These are phyloP conservation scores for Scaptomyza montana DNA, from an alignment of 1,140 invertebrate species.

Conservation along the genomic window DNA sequence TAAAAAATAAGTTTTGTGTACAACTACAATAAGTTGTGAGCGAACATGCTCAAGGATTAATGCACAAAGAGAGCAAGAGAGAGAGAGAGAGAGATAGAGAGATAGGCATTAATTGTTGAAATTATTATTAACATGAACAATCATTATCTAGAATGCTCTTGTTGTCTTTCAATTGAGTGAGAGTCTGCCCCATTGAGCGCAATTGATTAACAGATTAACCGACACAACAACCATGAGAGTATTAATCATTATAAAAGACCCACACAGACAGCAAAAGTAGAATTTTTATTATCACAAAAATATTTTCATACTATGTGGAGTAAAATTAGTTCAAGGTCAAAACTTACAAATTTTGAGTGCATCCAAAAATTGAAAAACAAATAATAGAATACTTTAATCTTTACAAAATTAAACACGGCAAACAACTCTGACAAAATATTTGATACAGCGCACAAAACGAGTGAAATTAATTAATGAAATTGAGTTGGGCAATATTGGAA, in stretches of 20 bases:
- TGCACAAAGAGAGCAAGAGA: conserved; percentile 17
- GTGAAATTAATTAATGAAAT: conserved; percentile 56
- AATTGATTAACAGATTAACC: conserved; percentile 74
- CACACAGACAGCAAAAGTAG: conserved; percentile 54
- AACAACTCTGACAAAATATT: background rate
- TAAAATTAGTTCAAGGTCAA: conserved; percentile 72
- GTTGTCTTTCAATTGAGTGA: conserved; percentile 61
- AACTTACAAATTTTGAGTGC: conserved; percentile 32
- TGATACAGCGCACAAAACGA: conserved; percentile 21
- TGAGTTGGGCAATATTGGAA: background rate
- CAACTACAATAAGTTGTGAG: conserved; percentile 10
- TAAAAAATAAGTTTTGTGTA: conserved; percentile 51
- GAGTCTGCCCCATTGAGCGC: conserved; percentile 59
- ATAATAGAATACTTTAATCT: conserved; percentile 50
- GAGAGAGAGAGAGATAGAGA: conserved; percentile 12
- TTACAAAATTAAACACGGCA: conserved; percentile 7
- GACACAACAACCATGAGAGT: conserved; percentile 16
- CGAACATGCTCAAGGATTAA: conserved; percentile 66
- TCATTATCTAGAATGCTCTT: conserved; percentile 23
- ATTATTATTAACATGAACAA: background rate
- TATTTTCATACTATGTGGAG: conserved; percentile 30
- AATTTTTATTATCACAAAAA: conserved; percentile 63
- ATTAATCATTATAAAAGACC: conserved; percentile 31
- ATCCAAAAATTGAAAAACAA: conserved; percentile 34
- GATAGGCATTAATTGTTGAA: conserved; percentile 16